Conservation (phyloP, 2,113 vertebrate species). For the Microtus richardsoni region DNA sequence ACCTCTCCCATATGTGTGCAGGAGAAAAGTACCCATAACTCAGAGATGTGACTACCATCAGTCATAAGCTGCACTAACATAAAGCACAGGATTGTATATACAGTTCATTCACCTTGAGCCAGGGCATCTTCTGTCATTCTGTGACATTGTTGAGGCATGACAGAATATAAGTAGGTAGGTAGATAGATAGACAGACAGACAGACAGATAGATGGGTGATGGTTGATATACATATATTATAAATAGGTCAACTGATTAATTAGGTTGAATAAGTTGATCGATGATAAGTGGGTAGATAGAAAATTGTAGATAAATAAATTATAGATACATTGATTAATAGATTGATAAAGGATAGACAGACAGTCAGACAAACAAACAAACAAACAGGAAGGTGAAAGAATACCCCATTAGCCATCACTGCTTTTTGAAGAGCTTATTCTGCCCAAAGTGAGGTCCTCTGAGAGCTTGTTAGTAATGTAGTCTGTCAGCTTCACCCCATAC, state of each 20-base stretch:
- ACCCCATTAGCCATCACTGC: background rate
- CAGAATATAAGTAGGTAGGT: background rate
- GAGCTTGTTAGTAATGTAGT: constrained; percentile 25
- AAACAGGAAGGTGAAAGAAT: background rate
- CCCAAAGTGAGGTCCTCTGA: background rate
- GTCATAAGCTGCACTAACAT: background rate
- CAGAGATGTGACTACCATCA: background rate
- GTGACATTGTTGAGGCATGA: background rate
- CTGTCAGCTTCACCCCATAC: background rate
- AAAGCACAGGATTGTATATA: background rate
- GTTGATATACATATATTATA: background rate
- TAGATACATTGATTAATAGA: background rate
- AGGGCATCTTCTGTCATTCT: background rate
- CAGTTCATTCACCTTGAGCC: background rate
- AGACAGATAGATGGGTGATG: background rate
- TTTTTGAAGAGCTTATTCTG: background rate
- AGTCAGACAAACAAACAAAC: background rate
- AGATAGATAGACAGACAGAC: background rate
- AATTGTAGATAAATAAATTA: background rate
- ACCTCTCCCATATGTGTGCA: background rate
- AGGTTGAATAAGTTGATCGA: background rate
- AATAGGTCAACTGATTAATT: background rate
- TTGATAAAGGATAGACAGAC: background rate
- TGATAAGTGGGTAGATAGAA: background rate
- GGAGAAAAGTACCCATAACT: background rate